Conservation (phyloP, 2,113 vertebrate genomes). For the Brienomyrus longianalis region DNA sequence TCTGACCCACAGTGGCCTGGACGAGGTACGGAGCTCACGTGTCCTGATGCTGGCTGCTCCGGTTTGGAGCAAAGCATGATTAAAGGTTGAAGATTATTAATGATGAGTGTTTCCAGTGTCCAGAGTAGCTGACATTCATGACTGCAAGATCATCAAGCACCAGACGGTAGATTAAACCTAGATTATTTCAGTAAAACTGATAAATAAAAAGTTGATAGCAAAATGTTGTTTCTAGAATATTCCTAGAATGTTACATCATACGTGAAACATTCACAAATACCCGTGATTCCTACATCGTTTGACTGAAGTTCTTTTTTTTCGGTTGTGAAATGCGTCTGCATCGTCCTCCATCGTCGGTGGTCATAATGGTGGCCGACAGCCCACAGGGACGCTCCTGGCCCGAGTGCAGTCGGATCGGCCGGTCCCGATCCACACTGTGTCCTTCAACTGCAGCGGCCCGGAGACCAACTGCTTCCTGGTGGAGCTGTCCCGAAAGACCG, state of each 20-base stretch:
- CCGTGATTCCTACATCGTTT: not conserved
- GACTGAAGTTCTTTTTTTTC: not conserved
- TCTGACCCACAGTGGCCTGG: conserved; percentile 69
- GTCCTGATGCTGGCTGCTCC: not conserved
- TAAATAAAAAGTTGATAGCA: not conserved
- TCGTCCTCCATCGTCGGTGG: not conserved
- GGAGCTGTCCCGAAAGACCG: conserved; percentile 57
- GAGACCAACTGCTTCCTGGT: conserved; percentile 63
- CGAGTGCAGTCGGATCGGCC: conserved; percentile 42
- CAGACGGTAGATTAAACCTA: not conserved
- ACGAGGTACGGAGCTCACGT: conserved; percentile 58
- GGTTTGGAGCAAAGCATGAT: not conserved
- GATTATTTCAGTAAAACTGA: not conserved
- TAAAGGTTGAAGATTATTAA: not conserved
- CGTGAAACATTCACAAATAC: not conserved
- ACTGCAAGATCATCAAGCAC: not conserved
- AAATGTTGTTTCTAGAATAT: not conserved
- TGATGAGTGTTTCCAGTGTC: not conserved
- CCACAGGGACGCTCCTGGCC: conserved; percentile 45
- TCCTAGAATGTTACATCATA: not conserved
- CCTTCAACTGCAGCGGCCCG: conserved; percentile 66
- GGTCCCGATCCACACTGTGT: conserved; percentile 65
- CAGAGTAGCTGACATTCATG: not conserved
- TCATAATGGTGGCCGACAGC: conserved; percentile 38
- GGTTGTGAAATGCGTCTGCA: not conserved